Base-by-base conservation (phyloP, 2,113 vertebrate species). In the Isurus oxyrinchus region DNA sequence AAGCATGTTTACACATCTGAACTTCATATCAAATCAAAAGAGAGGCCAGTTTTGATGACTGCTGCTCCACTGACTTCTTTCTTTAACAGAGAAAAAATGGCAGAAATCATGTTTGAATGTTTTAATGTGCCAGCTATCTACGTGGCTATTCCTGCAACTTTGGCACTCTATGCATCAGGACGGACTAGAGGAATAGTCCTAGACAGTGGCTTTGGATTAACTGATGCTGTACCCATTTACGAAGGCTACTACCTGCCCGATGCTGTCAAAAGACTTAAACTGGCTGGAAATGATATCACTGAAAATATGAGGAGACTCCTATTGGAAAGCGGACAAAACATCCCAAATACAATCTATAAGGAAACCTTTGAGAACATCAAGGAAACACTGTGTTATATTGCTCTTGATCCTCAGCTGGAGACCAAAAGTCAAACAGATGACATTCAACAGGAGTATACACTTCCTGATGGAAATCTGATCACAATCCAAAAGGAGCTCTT, bases 291-390 rank as follows among this genome's bases (percentile, higher is more conserved):
- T 59, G 97, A 98, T 94, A 96, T 98, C 96, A 97, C 97, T 0
- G 96, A 98, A 35, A 97, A 97, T 40, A 97, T 98, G 8, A 97
- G 96, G 16, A 96, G 90, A 91, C 97, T 98, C 10, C 97, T 98
- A 35, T 63, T 96, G 96, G 97, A 97, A 6, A 96, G 97, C 0
- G 97, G 97, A 0, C 96, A 95, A 27, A 16, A 96, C 76, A 98
- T 97, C 40, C 61, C 97, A 0, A 97, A 97, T 87, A 81, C 72
- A 59, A 96, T 63, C 40, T 16, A 8, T 59, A 96, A 86, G 57
- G 96, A 96, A 27, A 84, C 49, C 8, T 79, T 96, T 49, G 79
- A 86, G 23, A 86, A 96, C 59, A 96, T 96, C 72, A 98, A 98
- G 96, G 97, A 98, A 97, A 97, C 97, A 91, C 95, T 98, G 40